Evolutionary conservation across 2,888 invertebrate species (phyloP).

Genomic region (Erebia palarica): DNA sequence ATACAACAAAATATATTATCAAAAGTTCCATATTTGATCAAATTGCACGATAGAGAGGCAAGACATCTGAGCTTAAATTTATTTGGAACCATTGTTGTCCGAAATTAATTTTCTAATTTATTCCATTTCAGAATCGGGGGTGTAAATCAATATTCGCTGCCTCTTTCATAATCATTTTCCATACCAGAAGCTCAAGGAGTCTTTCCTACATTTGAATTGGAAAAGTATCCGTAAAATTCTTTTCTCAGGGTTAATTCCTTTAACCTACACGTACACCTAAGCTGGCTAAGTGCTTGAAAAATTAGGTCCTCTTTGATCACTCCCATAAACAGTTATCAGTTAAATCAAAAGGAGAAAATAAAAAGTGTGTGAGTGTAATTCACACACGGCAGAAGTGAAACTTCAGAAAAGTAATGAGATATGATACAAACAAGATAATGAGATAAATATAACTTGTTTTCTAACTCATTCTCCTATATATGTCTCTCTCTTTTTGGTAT

Average conservation of each 20-base stretch:
- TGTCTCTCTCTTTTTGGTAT: too few species aligned
- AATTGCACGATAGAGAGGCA: slow-evolving; percentile 64
- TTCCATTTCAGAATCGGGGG: slow-evolving; percentile 77
- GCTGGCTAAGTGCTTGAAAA: background rate
- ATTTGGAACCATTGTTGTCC: slow-evolving; percentile 78
- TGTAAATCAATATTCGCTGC: slow-evolving; percentile 76
- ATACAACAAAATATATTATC: background rate
- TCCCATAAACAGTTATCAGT: too few species aligned
- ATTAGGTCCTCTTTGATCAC: background rate
- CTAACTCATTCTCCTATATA: too few species aligned
- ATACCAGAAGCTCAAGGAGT: too few species aligned
- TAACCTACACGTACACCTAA: background rate
- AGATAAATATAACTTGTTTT: too few species aligned
- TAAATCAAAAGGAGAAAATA: background rate
- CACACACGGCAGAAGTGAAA: too few species aligned
- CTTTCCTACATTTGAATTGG: too few species aligned
- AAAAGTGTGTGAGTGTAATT: too few species aligned
- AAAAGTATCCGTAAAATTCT: too few species aligned
- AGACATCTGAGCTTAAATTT: slow-evolving; percentile 81
- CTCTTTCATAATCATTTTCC: slow-evolving; percentile 49
- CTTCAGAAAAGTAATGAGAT: too few species aligned
- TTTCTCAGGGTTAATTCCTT: background rate
- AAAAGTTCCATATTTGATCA: slow-evolving; percentile 45
- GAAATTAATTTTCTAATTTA: slow-evolving; percentile 82
- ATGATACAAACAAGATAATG: too few species aligned